phyloP scores from a whole-genome alignment of 2,888 invertebrate genomes.

The Hetaerina titia region DNA sequence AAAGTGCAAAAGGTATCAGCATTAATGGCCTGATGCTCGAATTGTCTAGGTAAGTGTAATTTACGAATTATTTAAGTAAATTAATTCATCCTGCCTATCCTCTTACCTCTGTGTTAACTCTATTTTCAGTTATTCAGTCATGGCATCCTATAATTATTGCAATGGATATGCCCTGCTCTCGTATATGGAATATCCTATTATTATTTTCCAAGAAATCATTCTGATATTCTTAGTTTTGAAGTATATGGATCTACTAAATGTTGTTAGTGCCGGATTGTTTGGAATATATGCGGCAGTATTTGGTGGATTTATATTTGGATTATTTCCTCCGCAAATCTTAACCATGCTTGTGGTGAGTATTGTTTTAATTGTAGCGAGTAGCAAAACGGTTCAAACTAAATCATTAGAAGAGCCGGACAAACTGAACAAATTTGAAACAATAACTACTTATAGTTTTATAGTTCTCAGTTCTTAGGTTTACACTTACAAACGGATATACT shows the following conservation, averaged over 20 bases:
- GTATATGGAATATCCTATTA: slow-evolving; percentile 91
- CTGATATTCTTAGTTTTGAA: slow-evolving; percentile 86
- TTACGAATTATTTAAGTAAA: neutral
- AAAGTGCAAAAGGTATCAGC: slow-evolving; percentile 86
- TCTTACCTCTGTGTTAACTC: neutral
- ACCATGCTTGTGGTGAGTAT: slow-evolving; percentile 83
- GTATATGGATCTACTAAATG: slow-evolving; percentile 82
- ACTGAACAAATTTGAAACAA: no score
- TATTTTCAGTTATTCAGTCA: slow-evolving; percentile 86
- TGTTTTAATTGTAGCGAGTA: neutral
- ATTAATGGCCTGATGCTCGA: slow-evolving; percentile 84
- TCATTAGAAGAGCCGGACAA: no score
- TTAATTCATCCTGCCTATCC: neutral
- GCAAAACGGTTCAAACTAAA: no score
- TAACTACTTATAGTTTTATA: no score
- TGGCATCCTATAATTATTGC: slow-evolving; percentile 88
- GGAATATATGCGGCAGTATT: slow-evolving; percentile 77
- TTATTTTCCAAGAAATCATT: slow-evolving; percentile 86
- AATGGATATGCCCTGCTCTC: slow-evolving; percentile 87
- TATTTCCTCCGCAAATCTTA: slow-evolving; percentile 78
- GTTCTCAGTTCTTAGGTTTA: no score
- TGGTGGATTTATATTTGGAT: slow-evolving; percentile 78
- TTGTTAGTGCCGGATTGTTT: slow-evolving; percentile 74
- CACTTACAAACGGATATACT: no score
- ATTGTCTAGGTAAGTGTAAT: slow-evolving; percentile 82